Evolutionary conservation across 2,113 vertebrate species (phyloP).

Genomic region (Recurvirostra avosetta): DNA sequence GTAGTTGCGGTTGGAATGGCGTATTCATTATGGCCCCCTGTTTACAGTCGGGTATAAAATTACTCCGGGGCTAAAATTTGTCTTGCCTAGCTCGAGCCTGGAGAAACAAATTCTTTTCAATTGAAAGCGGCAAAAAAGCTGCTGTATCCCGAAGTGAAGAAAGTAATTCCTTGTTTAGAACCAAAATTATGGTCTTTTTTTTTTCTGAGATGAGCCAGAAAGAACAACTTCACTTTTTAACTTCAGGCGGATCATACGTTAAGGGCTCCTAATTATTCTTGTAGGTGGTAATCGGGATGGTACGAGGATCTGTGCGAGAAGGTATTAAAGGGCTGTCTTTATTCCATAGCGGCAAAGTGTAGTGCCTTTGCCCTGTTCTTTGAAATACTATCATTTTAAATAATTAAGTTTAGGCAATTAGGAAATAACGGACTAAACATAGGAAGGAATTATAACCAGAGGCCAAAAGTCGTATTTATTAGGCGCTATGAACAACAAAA

Average conservation of each 20-base stretch:
- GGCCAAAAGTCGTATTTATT: neutral
- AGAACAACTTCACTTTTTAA: neutral
- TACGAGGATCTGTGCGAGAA: neutral
- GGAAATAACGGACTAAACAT: neutral
- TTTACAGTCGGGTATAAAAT: neutral
- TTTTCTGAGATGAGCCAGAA: neutral
- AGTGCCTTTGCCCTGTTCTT: neutral
- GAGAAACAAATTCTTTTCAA: neutral
- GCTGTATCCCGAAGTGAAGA: neutral
- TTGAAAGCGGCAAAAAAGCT: neutral
- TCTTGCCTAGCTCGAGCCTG: neutral
- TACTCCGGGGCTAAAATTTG: neutral
- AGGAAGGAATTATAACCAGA: neutral
- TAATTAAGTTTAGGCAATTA: neutral
- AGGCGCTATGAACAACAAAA: neutral
- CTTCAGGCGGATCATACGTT: accelerated
- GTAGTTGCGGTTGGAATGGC: neutral
- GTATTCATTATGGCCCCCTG: neutral
- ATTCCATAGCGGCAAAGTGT: neutral
- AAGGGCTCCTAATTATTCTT: neutral
- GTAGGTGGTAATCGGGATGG: neutral
- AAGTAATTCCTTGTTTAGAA: neutral
- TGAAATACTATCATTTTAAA: neutral
- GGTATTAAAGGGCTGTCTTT: neutral
- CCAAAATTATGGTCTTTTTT: neutral